These are phyloP conservation scores for Melanotus villosus DNA, from an alignment of 2,888 invertebrate species.

Conservation along the genomic window DNA sequence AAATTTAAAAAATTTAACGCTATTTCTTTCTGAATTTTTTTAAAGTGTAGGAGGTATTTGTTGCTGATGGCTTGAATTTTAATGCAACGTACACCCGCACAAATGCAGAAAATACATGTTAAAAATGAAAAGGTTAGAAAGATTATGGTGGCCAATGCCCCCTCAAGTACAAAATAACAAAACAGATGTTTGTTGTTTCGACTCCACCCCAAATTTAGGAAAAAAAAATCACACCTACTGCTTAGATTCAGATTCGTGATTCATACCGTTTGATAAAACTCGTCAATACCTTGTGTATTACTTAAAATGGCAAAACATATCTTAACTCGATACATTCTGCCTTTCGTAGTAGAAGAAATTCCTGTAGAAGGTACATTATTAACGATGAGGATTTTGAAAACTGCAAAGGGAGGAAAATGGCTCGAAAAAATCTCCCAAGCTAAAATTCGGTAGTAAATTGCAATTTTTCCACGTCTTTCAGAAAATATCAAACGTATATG, in stretches of 20 bases:
- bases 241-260: background rate
- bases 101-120: background rate
- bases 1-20: background rate
- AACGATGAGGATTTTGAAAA: too few species aligned
- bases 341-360: too few species aligned
- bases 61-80: background rate
- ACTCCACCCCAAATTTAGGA: background rate
- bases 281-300: too few species aligned
- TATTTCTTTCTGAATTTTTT: background rate
- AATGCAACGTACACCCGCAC: conserved; percentile 6
- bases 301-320: too few species aligned
- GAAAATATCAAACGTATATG: too few species aligned
- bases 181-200: conserved; percentile 3
- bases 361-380: too few species aligned
- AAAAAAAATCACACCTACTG: background rate
- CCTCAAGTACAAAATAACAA: too few species aligned
- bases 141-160: conserved; percentile 13
- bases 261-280: background rate
- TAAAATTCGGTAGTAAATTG: too few species aligned
- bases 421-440: too few species aligned
- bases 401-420: too few species aligned
- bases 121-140: conserved; percentile 15
- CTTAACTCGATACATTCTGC: too few species aligned
- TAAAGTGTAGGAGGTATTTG: background rate
- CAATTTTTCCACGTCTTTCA: too few species aligned